These are phyloP conservation scores for Andrena bicolor DNA, from an alignment of 2,888 invertebrate genomes.

Conservation along the genomic window DNA sequence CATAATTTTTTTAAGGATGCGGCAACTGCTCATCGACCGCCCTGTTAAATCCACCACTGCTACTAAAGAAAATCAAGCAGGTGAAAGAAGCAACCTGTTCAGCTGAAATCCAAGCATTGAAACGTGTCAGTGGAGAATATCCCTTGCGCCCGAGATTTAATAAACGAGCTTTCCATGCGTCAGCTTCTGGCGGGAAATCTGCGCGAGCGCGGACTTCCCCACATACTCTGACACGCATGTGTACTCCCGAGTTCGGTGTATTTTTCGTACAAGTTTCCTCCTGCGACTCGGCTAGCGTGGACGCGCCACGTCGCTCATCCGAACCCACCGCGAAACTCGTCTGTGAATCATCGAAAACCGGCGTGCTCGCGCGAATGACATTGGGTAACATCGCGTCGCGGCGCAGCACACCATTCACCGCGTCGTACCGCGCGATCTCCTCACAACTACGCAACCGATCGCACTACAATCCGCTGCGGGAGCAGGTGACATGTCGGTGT, in stretches of 20 bases:
- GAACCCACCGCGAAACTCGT: not conserved
- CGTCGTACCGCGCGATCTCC: not conserved
- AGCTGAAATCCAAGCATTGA: not conserved
- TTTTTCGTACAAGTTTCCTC: constrained; percentile 41
- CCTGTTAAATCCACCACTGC: too few relatives aligned
- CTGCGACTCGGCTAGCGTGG: constrained; percentile 34
- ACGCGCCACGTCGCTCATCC: constrained; percentile 28
- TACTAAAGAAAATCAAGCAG: too few relatives aligned
- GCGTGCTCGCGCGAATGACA: constrained; percentile 32
- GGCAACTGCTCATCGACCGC: too few relatives aligned
- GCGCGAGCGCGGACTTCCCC: constrained; percentile 44
- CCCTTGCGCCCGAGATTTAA: not conserved
- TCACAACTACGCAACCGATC: not conserved
- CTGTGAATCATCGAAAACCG: not conserved
- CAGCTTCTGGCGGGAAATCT: constrained; percentile 20
- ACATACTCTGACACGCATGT: constrained; percentile 45
- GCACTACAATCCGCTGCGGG: not conserved
- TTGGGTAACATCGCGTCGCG: not conserved
- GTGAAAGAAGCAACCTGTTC: not conserved
- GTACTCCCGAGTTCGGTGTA: constrained; percentile 16
- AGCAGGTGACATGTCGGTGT: constrained; percentile 73
- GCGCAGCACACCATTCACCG: not conserved
- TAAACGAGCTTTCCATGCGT: not conserved
- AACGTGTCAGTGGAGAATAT: too few relatives aligned
- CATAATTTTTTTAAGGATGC: too few relatives aligned